Evolutionary conservation across 1,140 invertebrate genomes (phyloP), one percentile per base, ranked within the genome.

Genomic region (Bombus picipes): DNA sequence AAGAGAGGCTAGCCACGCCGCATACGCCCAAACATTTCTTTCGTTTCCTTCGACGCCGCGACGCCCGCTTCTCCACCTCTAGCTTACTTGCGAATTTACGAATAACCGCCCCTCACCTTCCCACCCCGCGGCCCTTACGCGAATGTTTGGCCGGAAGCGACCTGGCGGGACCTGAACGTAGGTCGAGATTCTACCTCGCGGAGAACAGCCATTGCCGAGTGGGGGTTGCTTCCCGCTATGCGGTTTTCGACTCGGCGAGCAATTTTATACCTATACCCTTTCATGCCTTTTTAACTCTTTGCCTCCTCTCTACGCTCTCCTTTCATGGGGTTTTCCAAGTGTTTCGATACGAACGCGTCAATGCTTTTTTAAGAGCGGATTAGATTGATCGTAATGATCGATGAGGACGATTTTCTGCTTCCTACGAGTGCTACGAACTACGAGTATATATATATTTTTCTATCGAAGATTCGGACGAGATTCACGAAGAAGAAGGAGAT

Each of bases 21-120:
- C 84, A 85, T 90, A 87, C 88, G 86, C 86, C 86, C 82, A 79
- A 87, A 90, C 81, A 74, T 89, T 83, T 81, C 81, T 90, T 59
- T 47, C 72, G 53, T 62, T 79, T 47, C 22, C 25, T 47, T 70
- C 65, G 65, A 5, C 65, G 41, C 22, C 75, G 43, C 62, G 59
- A 41, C 70, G 70, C 70, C 39, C 70, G n/a, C 71, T 4, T 5
- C 32, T 25, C 25, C 78, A 18, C 70, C 66, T 53, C 47, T 6
- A 2, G 34, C 4, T 59, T 18, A 32, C 72, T 37, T 37, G 65
- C 59, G 39, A 62, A 85, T 85, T 85, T 62, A 39, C 68, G 68
- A 47, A 59, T 57, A 43, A 70, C 34, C 68, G 2, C 34, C 59
- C 28, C 71, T 18, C 28, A 28, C 74, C n/a, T 22, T 34, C 28